Base-by-base conservation (phyloP, 2,113 vertebrate species). In the Ornithorhynchus anatinus region DNA sequence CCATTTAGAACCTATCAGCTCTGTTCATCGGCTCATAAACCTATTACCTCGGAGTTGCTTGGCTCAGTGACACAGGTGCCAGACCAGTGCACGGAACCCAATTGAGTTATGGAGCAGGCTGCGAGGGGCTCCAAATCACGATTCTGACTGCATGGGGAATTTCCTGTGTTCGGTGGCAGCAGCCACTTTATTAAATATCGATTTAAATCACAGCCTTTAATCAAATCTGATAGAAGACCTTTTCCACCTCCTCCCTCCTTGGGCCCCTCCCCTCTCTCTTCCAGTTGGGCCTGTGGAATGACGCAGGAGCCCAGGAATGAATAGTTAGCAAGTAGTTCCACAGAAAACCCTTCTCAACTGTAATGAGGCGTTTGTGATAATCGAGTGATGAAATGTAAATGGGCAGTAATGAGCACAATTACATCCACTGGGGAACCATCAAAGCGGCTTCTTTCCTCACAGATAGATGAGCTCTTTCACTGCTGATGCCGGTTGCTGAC, bases 311-410 rank as follows among this genome's bases (percentile, higher is more conserved):
- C 69, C 71, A 85, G 80, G 89, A 92, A 93, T 87, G 91, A 92
- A 89, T 85, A 86, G 89, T 89, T 88, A 92, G 91, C 83, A 51
- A 89, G 90, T 23, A 72, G 80, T 74, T 84, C 85, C 65, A 81
- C 85, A 82, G 86, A 86, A 90, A 88, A 80, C 80, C 91, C 92
- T 93, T 89, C 91, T 91, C 91, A 84, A 85, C 92, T 77, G 90
- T 93, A 93, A 94, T 91, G 91, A 95, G 94, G 89, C 92, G 88
- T 93, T 92, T 92, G 92, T 74, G 89, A 94, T 96, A 94, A 95
- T 95, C 91, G 89, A 91, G 94, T 95, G 95, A 96, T 95, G 94
- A 96, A 95, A 96, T 96, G 95, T 94, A 96, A 96, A 96, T 95
- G 94, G 94, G 89, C 94, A 95, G 94, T 95, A 95, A 96, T 94